Conservation (phyloP, 2,797 vertebrate species). For the Acrocephalus scirpaceus region DNA sequence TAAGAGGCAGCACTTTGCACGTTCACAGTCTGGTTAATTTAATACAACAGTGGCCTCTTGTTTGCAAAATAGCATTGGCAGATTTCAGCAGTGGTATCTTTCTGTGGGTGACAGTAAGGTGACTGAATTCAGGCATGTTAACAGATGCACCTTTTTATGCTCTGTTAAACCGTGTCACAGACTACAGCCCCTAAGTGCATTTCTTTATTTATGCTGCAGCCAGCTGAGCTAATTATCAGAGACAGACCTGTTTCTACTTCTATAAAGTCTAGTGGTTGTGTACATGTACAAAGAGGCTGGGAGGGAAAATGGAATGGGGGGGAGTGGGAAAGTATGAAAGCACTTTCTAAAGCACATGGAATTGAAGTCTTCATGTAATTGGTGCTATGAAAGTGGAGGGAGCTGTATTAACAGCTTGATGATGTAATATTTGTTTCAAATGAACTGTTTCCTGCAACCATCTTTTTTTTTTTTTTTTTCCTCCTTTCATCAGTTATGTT, state of each 20-base stretch:
- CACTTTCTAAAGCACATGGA: background rate
- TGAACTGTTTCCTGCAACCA: background rate
- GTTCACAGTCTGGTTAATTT: constrained; percentile 70
- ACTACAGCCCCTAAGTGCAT: constrained; percentile 71
- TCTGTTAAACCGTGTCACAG: constrained; percentile 75
- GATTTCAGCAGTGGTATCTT: constrained; percentile 65
- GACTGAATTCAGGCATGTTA: constrained; percentile 72
- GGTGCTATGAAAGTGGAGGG: background rate
- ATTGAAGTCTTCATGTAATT: background rate
- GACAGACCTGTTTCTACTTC: constrained; percentile 68
- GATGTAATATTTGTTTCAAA: background rate
- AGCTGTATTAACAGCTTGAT: background rate
- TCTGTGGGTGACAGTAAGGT: constrained; percentile 73
- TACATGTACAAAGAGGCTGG: background rate
- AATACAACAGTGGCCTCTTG: constrained; percentile 62
- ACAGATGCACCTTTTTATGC: constrained; percentile 76
- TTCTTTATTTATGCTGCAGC: constrained; percentile 73
- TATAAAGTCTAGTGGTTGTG: constrained; percentile 38
- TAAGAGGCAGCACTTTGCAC: constrained; percentile 66
- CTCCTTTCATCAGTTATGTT: background rate
- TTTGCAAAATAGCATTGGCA: constrained; percentile 70
- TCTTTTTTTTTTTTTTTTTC: background rate
- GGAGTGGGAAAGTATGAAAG: background rate
- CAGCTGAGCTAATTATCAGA: constrained; percentile 76
- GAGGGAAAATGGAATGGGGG: background rate